Conservation (phyloP, 2,797 vertebrate species). For the Fratercula arctica region DNA sequence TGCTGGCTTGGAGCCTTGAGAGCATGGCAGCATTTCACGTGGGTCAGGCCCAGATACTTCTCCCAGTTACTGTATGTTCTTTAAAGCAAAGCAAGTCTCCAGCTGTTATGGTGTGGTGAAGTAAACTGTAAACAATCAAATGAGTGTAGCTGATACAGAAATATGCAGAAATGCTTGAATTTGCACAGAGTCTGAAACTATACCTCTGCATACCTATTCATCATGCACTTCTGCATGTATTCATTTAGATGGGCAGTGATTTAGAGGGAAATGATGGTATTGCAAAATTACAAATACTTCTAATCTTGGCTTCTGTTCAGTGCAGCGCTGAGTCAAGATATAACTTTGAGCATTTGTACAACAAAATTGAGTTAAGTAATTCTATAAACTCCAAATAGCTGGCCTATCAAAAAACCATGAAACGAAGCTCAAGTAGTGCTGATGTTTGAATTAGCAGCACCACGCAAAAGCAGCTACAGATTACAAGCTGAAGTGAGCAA, state of each 20-base stretch:
- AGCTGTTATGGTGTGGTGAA: not conserved
- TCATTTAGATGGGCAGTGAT: not conserved
- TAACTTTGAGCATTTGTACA: not conserved
- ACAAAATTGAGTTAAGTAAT: not conserved
- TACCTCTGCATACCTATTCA: not conserved
- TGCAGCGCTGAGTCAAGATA: not conserved
- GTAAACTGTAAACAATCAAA: not conserved
- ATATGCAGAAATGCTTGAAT: not conserved
- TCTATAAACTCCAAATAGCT: not conserved
- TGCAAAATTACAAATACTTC: not conserved
- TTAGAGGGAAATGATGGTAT: not conserved
- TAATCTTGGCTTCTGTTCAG: not conserved
- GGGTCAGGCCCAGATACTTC: not conserved
- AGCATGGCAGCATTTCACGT: not conserved
- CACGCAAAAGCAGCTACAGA: not conserved
- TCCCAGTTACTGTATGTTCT: not conserved
- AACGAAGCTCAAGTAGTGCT: not conserved
- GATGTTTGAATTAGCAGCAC: not conserved
- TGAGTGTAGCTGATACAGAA: not conserved
- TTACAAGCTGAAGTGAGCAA: constrained; percentile 26
- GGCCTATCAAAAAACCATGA: not conserved
- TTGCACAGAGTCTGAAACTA: not conserved
- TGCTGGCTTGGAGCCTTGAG: not conserved
- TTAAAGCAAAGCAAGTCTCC: not conserved
- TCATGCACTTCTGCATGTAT: not conserved